Base-by-base conservation (phyloP, 2,797 vertebrate genomes). In the Anolis apletophallus region DNA sequence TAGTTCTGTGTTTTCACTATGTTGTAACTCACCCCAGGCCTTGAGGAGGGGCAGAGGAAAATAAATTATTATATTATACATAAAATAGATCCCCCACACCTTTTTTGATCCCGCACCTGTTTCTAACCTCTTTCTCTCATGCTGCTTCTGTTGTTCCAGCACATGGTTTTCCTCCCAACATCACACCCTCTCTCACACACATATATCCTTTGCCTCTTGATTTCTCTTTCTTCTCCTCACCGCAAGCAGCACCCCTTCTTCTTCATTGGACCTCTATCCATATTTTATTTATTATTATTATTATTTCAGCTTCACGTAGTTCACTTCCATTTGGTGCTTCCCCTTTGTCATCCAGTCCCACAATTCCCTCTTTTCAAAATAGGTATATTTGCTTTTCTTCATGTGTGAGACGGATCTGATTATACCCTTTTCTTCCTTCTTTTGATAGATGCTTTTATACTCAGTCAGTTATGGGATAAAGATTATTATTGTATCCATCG, bases 401-500 rank as follows among this genome's bases (percentile, higher is more conserved):
- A 29, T n/a, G 26, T 78, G 10, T 71, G 16, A 21, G 34, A 36
- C 32, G 64, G 55, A 17, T 50, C 12, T 71, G 17, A 46, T 54
- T 14, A 52, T 17, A 8, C 36, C 19, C 23, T 32, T 61, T 79
- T 29, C 29, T 21, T 19, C 8, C 11, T 40, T 36, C 5, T 11
- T 26, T 29, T 17, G 29, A n/a, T 29, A 67, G n/a, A 84, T 10
- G 7, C 23, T 32, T 16, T 23, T 5, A 17, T 61, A n/a, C 67
- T 64, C 64, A 79, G 26, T 40, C 52, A 46, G 16, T 59, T 57
- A 32, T 85, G 68, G 54, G 67, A 85, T 85, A 50, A 72, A 71
- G 29, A 50, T 32, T 46, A 79, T 80, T 59, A 21, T 19, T 32
- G 50, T 29, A 69, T 86, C 34, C 59, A 55, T 52, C 40, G 29